Percentiles rank a stretch among this genome's conserved stretches.
These are phyloP conservation scores for Philopedon plagiatum DNA, from an alignment of 2,888 invertebrate species.

Conservation along the genomic window DNA sequence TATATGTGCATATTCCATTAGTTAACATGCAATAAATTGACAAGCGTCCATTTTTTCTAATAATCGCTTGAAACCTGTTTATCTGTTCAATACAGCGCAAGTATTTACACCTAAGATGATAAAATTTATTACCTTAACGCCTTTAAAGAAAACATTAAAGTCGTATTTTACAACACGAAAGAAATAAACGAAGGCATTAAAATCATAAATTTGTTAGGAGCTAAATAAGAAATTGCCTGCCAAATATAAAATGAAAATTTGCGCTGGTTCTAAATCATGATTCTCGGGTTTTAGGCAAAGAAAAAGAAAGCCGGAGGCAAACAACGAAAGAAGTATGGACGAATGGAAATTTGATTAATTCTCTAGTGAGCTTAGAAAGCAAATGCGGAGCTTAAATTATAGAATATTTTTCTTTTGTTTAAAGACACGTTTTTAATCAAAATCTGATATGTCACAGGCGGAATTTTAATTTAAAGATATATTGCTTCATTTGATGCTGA, in stretches of 20 bases:
- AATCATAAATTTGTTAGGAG: slow-evolving; percentile 49
- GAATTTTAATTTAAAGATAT: neutral
- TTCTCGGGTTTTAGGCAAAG: slow-evolving; percentile 42
- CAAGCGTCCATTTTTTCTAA: neutral
- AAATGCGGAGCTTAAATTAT: neutral
- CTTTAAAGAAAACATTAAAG: slow-evolving; percentile 43
- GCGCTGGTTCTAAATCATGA: slow-evolving; percentile 62
- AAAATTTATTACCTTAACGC: slow-evolving; percentile 13
- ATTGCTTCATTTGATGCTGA: too few species aligned
- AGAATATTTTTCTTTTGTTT: neutral
- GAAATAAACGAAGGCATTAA: slow-evolving; percentile 46
- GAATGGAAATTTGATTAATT: slow-evolving; percentile 38
- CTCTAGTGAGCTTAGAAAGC: slow-evolving; percentile 17
- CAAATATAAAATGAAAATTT: slow-evolving; percentile 61
- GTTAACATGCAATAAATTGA: neutral
- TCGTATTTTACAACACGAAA: slow-evolving; percentile 37
- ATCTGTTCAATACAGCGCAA: neutral
- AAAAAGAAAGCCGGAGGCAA: slow-evolving; percentile 35
- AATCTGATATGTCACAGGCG: neutral
- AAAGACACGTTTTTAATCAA: neutral
- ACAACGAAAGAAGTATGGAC: slow-evolving; percentile 26
- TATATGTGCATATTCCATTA: too few species aligned
- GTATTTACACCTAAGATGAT: neutral
- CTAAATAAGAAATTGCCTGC: slow-evolving; percentile 58
- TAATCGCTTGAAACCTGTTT: neutral